Percentiles rank a stretch among this genome's conserved stretches.
Conservation (phyloP, 2,113 vertebrate species). For the Penelope pileata region DNA sequence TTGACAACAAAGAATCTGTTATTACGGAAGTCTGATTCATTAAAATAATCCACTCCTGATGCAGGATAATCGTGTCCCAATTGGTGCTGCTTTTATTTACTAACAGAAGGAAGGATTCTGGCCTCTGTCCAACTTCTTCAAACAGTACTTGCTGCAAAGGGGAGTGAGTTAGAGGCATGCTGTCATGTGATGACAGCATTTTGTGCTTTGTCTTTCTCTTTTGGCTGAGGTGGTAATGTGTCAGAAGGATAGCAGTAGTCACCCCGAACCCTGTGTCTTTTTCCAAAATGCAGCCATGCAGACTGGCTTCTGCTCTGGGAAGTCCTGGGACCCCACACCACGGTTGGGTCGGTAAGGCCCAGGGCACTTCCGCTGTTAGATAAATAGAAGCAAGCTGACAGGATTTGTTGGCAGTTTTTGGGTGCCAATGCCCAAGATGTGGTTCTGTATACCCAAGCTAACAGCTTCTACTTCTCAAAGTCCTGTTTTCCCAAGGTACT, state of each 20-base stretch:
- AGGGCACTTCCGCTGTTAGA: background rate
- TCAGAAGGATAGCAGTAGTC: background rate
- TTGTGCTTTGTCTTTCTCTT: background rate
- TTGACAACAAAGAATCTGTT: background rate
- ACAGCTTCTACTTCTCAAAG: background rate
- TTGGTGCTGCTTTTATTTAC: background rate
- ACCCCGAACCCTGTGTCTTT: background rate
- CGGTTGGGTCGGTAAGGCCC: background rate
- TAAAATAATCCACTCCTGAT: background rate
- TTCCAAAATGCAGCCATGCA: background rate
- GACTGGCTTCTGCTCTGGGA: background rate
- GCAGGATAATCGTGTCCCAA: background rate
- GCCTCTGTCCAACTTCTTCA: background rate
- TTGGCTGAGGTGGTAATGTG: background rate
- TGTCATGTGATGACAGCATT: background rate
- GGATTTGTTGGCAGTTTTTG: background rate
- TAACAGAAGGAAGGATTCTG: background rate
- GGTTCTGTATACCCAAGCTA: background rate
- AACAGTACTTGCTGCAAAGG: background rate
- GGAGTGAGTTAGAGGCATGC: background rate
- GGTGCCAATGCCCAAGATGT: background rate
- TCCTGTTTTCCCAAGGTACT: rapidly evolving
- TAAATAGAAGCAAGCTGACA: background rate
- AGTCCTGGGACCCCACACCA: background rate
- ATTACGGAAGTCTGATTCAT: background rate